phyloP scores from a whole-genome alignment of 2,888 invertebrate species.

The Plebejus melissa region DNA sequence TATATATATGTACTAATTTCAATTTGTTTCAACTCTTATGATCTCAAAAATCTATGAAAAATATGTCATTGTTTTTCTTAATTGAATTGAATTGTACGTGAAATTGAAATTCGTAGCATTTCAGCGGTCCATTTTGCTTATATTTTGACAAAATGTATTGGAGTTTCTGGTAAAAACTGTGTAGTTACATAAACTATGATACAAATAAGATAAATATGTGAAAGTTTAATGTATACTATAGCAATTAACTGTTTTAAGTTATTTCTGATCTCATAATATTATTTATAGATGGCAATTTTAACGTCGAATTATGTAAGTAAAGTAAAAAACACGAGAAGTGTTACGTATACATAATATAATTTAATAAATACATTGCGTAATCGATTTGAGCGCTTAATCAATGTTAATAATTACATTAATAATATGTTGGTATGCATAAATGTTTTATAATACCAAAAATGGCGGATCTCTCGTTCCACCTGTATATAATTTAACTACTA shows the following conservation, averaged over 20 bases:
- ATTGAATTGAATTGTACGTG: not conserved
- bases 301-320: not conserved
- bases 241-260: not conserved
- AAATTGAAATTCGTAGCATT: not conserved
- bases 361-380: slow-evolving; percentile 8
- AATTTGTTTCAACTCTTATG: too few relatives aligned
- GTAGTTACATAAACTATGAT: not conserved
- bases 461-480: not conserved
- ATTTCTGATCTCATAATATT: not conserved
- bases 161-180: not conserved
- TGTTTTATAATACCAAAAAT: slow-evolving; percentile 1
- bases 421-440: slow-evolving; percentile 9
- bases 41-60: too few relatives aligned
- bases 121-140: too few relatives aligned
- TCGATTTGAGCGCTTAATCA: not conserved
- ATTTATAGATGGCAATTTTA: slow-evolving; percentile 5
- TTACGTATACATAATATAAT: slow-evolving; percentile 4
- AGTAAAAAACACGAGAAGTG: not conserved
- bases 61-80: too few relatives aligned
- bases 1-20: too few relatives aligned
- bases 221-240: not conserved
- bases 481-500: not conserved
- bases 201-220: not conserved
- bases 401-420: slow-evolving; percentile 11
- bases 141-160: not conserved